phyloP scores from a whole-genome alignment of 2,888 invertebrate species.

The Agrochola macilenta region DNA sequence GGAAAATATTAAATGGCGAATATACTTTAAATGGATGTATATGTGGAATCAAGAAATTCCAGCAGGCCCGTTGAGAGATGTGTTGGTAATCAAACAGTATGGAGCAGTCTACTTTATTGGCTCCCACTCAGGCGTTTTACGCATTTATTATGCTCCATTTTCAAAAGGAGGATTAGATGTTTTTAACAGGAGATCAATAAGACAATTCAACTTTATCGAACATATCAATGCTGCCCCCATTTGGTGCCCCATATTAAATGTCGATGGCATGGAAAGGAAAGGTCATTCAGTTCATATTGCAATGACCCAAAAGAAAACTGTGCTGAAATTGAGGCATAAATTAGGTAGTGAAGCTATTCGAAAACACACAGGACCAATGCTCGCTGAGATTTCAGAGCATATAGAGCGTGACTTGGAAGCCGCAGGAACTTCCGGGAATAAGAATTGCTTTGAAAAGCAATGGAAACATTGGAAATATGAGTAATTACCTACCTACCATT shows the following conservation, averaged over 20 bases:
- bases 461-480: neutral
- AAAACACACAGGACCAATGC: neutral
- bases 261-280: conserved; percentile 5
- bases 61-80: conserved; percentile 74
- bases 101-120: conserved; percentile 10
- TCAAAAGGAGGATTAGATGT: conserved; percentile 1
- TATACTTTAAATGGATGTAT: conserved; percentile 79
- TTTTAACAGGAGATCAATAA: neutral
- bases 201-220: conserved; percentile 7
- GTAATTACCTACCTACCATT: neutral
- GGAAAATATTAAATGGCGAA: conserved; percentile 79
- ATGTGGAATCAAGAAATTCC: conserved; percentile 72
- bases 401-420: neutral
- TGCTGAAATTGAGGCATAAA: conserved; percentile 11
- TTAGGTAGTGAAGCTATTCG: neutral
- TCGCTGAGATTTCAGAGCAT: neutral
- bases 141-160: conserved; percentile 4
- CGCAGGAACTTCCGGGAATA: conserved; percentile 1
- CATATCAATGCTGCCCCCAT: neutral
- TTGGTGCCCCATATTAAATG: conserved; percentile 11
- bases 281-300: conserved; percentile 21
- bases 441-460: neutral
- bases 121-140: neutral
- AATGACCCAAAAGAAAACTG: conserved; percentile 5
- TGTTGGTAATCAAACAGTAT: conserved; percentile 70